Evolutionary conservation across 2,888 invertebrate species (phyloP), one percentile per base, ranked within the genome.

Genomic region (Ditylenchus weischeri): DNA sequence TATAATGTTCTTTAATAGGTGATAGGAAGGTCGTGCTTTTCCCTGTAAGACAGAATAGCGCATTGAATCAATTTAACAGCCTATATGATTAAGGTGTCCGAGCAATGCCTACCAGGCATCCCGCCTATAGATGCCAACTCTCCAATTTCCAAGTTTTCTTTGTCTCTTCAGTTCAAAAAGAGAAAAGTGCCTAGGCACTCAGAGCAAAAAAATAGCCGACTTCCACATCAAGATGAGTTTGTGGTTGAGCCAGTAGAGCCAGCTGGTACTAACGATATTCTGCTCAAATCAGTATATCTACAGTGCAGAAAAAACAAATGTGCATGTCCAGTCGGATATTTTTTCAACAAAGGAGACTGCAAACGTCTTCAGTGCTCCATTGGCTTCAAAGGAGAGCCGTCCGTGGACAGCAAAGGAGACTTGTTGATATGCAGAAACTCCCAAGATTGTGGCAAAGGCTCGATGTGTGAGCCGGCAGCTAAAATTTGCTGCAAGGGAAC

Each of bases 401-500:
- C 75, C 10, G 72, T 78, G 13, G 80, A 80, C 65, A 69, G 73
- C n/a, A 64, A 66, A 29, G 77, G 78, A 21, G 68, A 71, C 4
- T 62, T 79, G 50, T 62, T 78, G 8, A 54, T 72, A 47, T 80
- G 80, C 62, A 61, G 65, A 6, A 64, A 75, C 58, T 74, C 75
- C 4, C 15, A 57, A 13, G 73, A 73, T 36, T 73, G 73, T 19
- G 29, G 54, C 23, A 68, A 70, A n/a, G 75, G 75, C 35, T 75
- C 75, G 29, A 74, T 80, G 70, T 80, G 80, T 64, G 80, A 80
- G 68, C 78, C 78, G 48, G 73, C 69, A 54, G 69, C 69, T 23
- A 70, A 74, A 35, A 78, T 80, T 8, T 80, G 80, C 69, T 80
- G 80, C 68, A 78, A 75, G 58, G 79, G 80, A 72, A 72, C 71